Percentiles rank a stretch among this genome's conserved stretches.
Evolutionary conservation across 2,797 vertebrate genomes (phyloP).

Genomic region (Lacerta agilis): DNA sequence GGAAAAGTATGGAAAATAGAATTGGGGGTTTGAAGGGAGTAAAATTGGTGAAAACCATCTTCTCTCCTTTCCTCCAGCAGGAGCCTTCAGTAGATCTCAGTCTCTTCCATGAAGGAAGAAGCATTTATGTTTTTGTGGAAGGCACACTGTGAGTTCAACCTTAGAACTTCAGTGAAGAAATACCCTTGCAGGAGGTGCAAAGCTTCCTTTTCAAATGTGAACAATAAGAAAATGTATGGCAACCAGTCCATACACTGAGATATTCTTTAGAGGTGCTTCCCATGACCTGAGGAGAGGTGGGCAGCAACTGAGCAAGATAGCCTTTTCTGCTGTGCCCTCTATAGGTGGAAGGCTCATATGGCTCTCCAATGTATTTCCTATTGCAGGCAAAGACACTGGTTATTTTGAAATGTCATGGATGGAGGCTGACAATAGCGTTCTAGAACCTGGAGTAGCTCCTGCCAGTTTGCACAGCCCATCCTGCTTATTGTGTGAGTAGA

Average conservation of each 20-base stretch:
- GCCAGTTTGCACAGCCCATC: not conserved
- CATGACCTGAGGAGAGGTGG: not conserved
- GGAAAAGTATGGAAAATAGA: not conserved
- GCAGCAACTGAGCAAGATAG: not conserved
- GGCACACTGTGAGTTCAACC: not conserved
- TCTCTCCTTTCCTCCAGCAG: not conserved
- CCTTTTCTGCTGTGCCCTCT: not conserved
- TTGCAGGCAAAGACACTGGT: not conserved
- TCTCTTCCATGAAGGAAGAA: not conserved
- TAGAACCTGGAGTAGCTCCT: not conserved
- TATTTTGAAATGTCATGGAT: not conserved
- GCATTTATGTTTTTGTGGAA: not conserved
- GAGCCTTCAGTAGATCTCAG: not conserved
- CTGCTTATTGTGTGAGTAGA: not conserved
- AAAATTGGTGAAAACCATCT: not conserved
- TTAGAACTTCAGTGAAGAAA: not conserved
- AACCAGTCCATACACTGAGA: not conserved
- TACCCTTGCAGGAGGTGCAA: not conserved
- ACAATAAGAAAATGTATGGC: not conserved
- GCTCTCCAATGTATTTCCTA: not conserved
- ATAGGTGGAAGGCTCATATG: not conserved
- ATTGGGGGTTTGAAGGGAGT: not conserved
- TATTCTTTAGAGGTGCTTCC: not conserved
- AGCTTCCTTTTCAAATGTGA: not conserved
- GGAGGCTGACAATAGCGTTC: not conserved